Evolutionary conservation across 1,140 invertebrate species (phyloP).

Genomic region (Plodia interpunctella): DNA sequence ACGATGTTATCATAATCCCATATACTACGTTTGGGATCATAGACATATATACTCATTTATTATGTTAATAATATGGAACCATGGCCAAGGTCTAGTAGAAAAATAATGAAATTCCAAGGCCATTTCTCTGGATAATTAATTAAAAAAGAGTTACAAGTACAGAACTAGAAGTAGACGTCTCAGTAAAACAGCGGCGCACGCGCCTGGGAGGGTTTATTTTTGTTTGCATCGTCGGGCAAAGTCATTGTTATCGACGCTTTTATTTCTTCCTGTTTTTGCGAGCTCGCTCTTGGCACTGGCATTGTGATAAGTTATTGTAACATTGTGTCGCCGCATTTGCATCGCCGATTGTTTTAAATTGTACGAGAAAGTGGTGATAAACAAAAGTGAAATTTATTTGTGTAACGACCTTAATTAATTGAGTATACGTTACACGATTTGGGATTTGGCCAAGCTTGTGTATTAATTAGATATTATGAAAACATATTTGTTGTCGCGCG

Average conservation of each 20-base stretch:
- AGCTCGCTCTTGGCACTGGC: slow-evolving; percentile 60
- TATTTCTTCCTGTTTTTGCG: slow-evolving; percentile 55
- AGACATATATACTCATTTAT: background rate
- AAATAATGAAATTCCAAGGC: too few species aligned
- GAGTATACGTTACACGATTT: slow-evolving; percentile 32
- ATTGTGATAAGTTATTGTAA: slow-evolving; percentile 27
- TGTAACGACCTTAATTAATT: slow-evolving; percentile 8
- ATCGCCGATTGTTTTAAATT: slow-evolving; percentile 3
- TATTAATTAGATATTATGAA: slow-evolving; percentile 60
- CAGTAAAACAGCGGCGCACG: slow-evolving; percentile 15
- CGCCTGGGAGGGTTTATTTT: slow-evolving; percentile 69
- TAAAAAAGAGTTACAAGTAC: background rate
- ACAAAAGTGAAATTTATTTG: slow-evolving; percentile 9
- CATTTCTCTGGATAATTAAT: too few species aligned
- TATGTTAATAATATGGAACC: background rate
- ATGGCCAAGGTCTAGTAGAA: too few species aligned
- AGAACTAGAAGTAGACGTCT: slow-evolving; percentile 3
- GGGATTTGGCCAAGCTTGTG: slow-evolving; percentile 55
- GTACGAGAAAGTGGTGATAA: slow-evolving; percentile 14
- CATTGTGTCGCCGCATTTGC: background rate
- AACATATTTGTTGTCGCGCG: slow-evolving; percentile 45
- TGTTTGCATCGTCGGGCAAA: slow-evolving; percentile 44
- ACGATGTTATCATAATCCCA: too few species aligned
- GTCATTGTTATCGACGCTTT: slow-evolving; percentile 48
- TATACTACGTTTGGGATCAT: background rate